These are phyloP conservation scores for Drosophila oshimai DNA, from an alignment of 1,140 invertebrate species.

Conservation along the genomic window DNA sequence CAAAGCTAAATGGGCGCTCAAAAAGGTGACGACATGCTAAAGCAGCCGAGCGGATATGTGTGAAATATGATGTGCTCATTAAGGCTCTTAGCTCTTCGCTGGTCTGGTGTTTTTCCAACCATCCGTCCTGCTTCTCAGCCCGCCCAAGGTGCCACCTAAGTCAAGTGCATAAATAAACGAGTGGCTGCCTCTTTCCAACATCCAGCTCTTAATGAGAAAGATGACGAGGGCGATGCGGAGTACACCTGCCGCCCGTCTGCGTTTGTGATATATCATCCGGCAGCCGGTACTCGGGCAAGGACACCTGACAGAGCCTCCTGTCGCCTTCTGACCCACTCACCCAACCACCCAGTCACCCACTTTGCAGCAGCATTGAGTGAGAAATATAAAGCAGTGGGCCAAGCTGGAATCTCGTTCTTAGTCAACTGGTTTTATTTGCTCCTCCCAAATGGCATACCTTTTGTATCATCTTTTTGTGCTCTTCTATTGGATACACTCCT, in stretches of 20 bases:
- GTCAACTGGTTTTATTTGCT: too few relatives aligned
- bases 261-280: too few relatives aligned
- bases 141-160: constrained; percentile 31
- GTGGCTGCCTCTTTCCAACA: too few relatives aligned
- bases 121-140: neutral
- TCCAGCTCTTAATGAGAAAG: constrained; percentile 31
- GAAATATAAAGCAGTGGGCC: constrained; percentile 1
- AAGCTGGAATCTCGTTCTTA: constrained; percentile 9
- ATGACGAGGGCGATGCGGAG: too few relatives aligned
- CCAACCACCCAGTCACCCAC: constrained; percentile 3
- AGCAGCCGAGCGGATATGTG: constrained; percentile 36
- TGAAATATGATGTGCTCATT: constrained; percentile 71
- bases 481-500: neutral
- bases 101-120: neutral
- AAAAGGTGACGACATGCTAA: constrained; percentile 37
- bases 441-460: neutral
- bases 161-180: too few relatives aligned
- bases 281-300: constrained; percentile 7
- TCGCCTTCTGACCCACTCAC: constrained; percentile 8
- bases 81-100: constrained; percentile 21
- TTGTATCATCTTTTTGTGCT: neutral
- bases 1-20: too few relatives aligned
- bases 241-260: too few relatives aligned
- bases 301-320: constrained; percentile 11
- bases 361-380: constrained; percentile 3